These are phyloP conservation scores for Dolichallabes microphthalmus DNA, from an alignment of 2,113 vertebrate species.

Conservation along the genomic window DNA sequence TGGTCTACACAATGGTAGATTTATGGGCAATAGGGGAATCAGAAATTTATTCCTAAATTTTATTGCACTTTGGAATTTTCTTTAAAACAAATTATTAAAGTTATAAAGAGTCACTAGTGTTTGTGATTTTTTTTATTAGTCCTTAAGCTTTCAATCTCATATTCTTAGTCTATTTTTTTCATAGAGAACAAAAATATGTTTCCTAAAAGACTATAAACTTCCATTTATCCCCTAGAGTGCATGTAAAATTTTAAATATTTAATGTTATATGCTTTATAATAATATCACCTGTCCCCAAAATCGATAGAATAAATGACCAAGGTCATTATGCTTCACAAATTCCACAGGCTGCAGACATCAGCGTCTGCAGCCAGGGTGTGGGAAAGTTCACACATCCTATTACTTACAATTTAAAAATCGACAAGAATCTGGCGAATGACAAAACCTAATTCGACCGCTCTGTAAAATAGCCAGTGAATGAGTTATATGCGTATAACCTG, in stretches of 20 bases:
- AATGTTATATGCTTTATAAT: background rate
- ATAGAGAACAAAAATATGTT: background rate
- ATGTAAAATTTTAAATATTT: background rate
- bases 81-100: background rate
- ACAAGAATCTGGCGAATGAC: background rate
- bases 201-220: background rate
- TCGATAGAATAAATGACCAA: background rate
- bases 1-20: background rate
- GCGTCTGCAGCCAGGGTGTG: background rate
- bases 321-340: background rate
- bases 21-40: background rate
- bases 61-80: background rate
- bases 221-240: background rate
- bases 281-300: background rate
- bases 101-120: background rate
- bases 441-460: background rate
- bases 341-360: background rate
- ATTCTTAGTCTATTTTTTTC: background rate
- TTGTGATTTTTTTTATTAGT: background rate
- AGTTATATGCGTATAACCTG: background rate
- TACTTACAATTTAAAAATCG: too few relatives aligned
- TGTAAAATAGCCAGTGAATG: background rate
- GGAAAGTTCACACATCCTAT: constrained; percentile 12
- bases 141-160: background rate
- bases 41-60: background rate